Percentiles rank a stretch among this genome's conserved stretches.
phyloP scores from a whole-genome alignment of 1,140 invertebrate species.

The Drosophila lacteicornis region DNA sequence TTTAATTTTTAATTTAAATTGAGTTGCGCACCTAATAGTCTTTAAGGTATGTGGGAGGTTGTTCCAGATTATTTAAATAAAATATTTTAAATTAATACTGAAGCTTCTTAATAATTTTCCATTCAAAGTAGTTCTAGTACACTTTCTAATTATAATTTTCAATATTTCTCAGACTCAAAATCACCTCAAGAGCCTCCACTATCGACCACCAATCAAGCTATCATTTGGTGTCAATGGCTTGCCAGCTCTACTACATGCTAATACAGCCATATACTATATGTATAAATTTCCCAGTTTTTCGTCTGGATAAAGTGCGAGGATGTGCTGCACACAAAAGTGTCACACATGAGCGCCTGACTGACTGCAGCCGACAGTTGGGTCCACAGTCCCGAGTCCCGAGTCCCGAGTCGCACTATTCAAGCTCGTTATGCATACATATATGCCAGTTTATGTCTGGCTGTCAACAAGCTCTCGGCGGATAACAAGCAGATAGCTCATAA shows the following conservation, averaged over 20 bases:
- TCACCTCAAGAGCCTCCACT: too few relatives aligned
- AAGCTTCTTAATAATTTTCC: too few relatives aligned
- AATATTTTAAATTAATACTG: too few relatives aligned
- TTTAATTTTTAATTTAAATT: too few relatives aligned
- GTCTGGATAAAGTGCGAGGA: slow-evolving; percentile 35
- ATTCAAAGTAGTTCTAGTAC: too few relatives aligned
- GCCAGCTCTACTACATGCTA: slow-evolving; percentile 4
- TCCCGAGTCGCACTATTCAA: slow-evolving; percentile 32
- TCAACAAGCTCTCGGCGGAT: slow-evolving; percentile 13
- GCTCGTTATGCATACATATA: slow-evolving; percentile 53
- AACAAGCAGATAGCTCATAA: slow-evolving; percentile 35
- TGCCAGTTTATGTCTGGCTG: slow-evolving; percentile 55
- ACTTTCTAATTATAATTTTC: too few relatives aligned
- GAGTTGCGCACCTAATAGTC: too few relatives aligned
- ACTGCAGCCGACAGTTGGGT: slow-evolving; percentile 53
- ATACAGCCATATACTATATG: not conserved
- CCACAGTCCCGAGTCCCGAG: not conserved
- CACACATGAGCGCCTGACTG: slow-evolving; percentile 61
- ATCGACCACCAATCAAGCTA: not conserved
- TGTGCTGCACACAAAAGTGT: slow-evolving; percentile 71
- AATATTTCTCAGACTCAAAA: too few relatives aligned
- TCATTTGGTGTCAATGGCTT: slow-evolving; percentile 5
- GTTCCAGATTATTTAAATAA: too few relatives aligned
- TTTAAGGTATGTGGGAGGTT: too few relatives aligned
- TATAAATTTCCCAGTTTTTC: slow-evolving; percentile 1